These are phyloP conservation scores for Leptinotarsa lineolata DNA, from an alignment of 1,140 invertebrate species.

Conservation along the genomic window DNA sequence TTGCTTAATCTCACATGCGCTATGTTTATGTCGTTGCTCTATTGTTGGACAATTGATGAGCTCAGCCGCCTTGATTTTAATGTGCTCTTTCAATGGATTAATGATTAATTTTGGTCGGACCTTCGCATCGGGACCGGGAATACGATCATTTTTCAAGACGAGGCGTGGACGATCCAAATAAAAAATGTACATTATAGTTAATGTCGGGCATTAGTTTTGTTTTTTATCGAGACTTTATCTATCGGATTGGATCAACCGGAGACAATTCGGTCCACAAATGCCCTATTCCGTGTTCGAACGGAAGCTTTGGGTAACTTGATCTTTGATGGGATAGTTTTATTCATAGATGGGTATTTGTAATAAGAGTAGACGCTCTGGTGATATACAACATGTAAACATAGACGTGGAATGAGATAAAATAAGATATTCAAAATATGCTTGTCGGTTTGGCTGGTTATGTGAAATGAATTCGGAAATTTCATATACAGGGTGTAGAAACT, in stretches of 20 bases:
- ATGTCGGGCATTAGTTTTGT: conserved; percentile 29
- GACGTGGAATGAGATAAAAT: too few relatives aligned
- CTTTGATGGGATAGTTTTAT: not conserved
- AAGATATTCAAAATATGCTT: too few relatives aligned
- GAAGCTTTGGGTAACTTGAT: conserved; percentile 17
- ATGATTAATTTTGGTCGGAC: conserved; percentile 36
- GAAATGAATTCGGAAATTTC: too few relatives aligned
- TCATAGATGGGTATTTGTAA: conserved; percentile 2
- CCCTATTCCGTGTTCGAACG: not conserved
- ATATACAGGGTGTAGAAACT: too few relatives aligned
- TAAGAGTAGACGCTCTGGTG: not conserved
- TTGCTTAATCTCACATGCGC: conserved; percentile 43
- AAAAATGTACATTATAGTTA: conserved; percentile 30
- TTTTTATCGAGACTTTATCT: conserved; percentile 31
- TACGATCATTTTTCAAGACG: conserved; percentile 30
- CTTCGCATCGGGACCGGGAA: conserved; percentile 4
- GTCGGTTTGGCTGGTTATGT: too few relatives aligned
- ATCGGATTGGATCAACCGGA: conserved; percentile 14
- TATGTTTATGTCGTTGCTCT: conserved; percentile 40
- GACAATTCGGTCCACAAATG: not conserved
- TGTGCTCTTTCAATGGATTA: conserved; percentile 40
- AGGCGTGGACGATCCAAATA: conserved; percentile 22
- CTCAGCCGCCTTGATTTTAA: conserved; percentile 42
- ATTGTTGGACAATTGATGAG: conserved; percentile 45
- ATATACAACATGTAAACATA: too few relatives aligned